Evolutionary conservation across 37 sponge, comb jelly and placozoan genomes (phyloP).

Genomic region (Chondrosia reniformis): DNA sequence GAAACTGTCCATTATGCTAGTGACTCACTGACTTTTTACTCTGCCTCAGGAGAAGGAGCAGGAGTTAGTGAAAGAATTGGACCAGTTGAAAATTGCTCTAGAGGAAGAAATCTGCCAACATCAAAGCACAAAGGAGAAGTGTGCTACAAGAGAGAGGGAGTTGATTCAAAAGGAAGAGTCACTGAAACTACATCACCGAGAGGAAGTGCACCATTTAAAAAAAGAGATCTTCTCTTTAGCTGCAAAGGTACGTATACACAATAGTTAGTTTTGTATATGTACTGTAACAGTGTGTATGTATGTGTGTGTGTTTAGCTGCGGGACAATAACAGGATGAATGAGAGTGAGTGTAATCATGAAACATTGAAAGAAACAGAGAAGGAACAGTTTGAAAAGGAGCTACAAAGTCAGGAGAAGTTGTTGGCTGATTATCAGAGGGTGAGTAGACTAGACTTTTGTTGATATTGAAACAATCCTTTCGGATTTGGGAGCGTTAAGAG

Average conservation of each 20-base stretch:
- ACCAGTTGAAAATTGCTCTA: not conserved
- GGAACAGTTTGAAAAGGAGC: constrained; percentile 26
- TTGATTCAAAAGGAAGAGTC: constrained; percentile 12
- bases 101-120: constrained; percentile 37
- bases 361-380: constrained; percentile 29
- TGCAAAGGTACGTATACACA: constrained; percentile 19
- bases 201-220: constrained; percentile 21
- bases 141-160: not conserved
- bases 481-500: too few species aligned
- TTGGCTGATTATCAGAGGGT: constrained; percentile 72
- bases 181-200: not conserved
- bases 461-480: not conserved
- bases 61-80: not conserved
- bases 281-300: not conserved
- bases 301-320: not conserved
- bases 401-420: constrained; percentile 59
- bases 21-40: too few species aligned
- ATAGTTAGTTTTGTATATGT: not conserved
- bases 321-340: not conserved
- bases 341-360: not conserved
- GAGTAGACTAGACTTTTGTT: too few species aligned
- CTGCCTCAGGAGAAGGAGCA: not conserved
- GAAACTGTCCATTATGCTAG: too few species aligned
- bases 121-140: not conserved
- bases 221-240: constrained; percentile 25